Base-by-base conservation (phyloP, 2,113 vertebrate species). In the Motacilla alba region DNA sequence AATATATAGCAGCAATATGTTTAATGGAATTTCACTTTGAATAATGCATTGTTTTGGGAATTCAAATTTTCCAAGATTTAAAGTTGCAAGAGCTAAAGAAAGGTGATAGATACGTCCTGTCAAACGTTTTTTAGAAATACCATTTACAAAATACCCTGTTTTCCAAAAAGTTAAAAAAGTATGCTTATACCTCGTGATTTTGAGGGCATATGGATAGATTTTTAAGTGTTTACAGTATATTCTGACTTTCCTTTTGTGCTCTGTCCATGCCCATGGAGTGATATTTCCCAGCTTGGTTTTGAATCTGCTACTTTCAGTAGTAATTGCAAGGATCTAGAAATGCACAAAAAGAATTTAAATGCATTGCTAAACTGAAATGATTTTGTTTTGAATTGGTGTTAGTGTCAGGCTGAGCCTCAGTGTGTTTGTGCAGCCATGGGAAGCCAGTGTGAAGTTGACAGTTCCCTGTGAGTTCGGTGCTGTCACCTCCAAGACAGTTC, bases 251-350 rank as follows among this genome's bases (percentile, higher is more conserved):
- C 8, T 41, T 41, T 39, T 58, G 27, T 0, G 2, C 11, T 31
- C 0, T 46, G 10, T 9, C 3, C 0, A 0, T 47, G n/a, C 28
- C 26, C 4, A 1, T 44, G 31, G 33, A 56, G 31, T 4, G 0
- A 8, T 23, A 7, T 63, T 5, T 85, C 23, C 33, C 44, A 17
- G 21, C n/a, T 76, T 63, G 19, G 27, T 63, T 94, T 67, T 66
- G 47, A 69, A 46, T 49, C 43, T 50, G 14, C n/a, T 43, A 0
- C 68, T 74, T 56, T 44, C 52, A 30, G 8, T 46, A 20, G 37
- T 33, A n/a, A 14, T 28, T 62, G 27, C 33, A 77, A 39, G 35
- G 33, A 11, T 24, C 28, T 79, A 30, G 67, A 31, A 63, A 28
- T 31, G 15, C 33, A 9, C 39, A 22, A 15, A 63, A 30, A n/a